Conservation (phyloP, 2,888 invertebrate species). For the Clanis bilineata region DNA sequence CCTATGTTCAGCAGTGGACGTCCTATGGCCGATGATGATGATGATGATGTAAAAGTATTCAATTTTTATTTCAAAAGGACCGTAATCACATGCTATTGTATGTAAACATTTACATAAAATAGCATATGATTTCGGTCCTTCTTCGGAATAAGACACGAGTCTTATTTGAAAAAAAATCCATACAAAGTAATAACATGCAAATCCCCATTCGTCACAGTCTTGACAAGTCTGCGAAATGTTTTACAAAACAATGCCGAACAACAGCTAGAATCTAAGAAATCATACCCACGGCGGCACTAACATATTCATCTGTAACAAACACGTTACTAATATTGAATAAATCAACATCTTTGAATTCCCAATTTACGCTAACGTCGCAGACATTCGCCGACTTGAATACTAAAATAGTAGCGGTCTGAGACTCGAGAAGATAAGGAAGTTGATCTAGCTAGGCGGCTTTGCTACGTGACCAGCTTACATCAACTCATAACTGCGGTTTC, state of each 20-base stretch:
- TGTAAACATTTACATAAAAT: too few relatives aligned
- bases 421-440: constrained; percentile 52
- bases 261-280: constrained; percentile 4
- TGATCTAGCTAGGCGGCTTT: constrained; percentile 47
- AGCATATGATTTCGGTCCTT: too few relatives aligned
- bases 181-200: not conserved
- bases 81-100: too few relatives aligned
- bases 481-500: constrained; percentile 12
- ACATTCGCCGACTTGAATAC: constrained; percentile 47
- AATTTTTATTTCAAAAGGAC: too few relatives aligned
- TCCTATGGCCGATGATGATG: too few relatives aligned
- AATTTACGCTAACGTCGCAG: constrained; percentile 57
- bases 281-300: not conserved
- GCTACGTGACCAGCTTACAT: constrained; percentile 25
- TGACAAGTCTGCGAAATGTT: not conserved
- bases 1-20: too few relatives aligned
- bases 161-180: not conserved
- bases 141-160: too few relatives aligned
- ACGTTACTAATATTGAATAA: constrained; percentile 24
- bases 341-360: constrained; percentile 48
- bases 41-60: too few relatives aligned
- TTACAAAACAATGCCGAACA: not conserved
- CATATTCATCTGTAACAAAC: constrained; percentile 16
- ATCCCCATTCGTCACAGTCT: not conserved
- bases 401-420: constrained; percentile 39